Evolutionary conservation across 2,113 vertebrate species (phyloP).

Genomic region (Trichomycterus rosablanca): DNA sequence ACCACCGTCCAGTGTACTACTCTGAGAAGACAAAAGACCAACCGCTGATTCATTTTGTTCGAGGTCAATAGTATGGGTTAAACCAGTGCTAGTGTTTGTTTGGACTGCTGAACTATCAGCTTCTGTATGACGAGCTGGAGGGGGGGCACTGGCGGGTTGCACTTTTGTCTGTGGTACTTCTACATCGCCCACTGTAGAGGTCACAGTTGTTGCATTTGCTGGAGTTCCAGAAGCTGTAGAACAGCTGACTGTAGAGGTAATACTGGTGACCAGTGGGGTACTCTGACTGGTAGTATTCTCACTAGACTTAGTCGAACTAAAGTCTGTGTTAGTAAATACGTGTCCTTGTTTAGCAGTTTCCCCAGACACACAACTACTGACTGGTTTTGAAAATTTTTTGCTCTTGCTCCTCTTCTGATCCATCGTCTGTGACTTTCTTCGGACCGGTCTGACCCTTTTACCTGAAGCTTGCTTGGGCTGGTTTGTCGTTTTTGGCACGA

Average conservation of each 20-base stretch:
- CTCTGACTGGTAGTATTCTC: constrained; percentile 28
- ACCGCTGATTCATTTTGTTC: constrained; percentile 27
- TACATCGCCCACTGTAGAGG: constrained; percentile 7
- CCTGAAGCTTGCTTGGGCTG: constrained; percentile 64
- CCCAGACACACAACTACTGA: too few species aligned
- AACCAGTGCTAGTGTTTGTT: constrained; percentile 7
- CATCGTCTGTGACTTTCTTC: constrained; percentile 62
- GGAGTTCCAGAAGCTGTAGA: constrained; percentile 17
- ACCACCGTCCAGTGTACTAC: constrained; percentile 17
- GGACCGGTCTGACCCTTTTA: constrained; percentile 74
- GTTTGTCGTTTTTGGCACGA: constrained; percentile 47
- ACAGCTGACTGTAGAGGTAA: constrained; percentile 20
- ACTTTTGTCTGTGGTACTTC: constrained; percentile 10
- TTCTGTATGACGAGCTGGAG: too few species aligned
- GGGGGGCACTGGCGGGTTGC: background rate
- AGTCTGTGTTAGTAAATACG: constrained; percentile 24
- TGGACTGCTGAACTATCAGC: too few species aligned
- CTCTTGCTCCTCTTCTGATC: too few species aligned
- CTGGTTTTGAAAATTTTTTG: too few species aligned
- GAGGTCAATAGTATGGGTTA: constrained; percentile 7
- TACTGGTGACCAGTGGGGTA: constrained; percentile 28
- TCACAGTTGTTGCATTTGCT: constrained; percentile 40
- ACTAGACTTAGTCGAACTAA: constrained; percentile 1
- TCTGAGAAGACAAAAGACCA: constrained; percentile 27
- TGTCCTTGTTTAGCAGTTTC: constrained; percentile 40